phyloP scores from a whole-genome alignment of 1,140 invertebrate genomes.

The Atopsyche davidsoni region DNA sequence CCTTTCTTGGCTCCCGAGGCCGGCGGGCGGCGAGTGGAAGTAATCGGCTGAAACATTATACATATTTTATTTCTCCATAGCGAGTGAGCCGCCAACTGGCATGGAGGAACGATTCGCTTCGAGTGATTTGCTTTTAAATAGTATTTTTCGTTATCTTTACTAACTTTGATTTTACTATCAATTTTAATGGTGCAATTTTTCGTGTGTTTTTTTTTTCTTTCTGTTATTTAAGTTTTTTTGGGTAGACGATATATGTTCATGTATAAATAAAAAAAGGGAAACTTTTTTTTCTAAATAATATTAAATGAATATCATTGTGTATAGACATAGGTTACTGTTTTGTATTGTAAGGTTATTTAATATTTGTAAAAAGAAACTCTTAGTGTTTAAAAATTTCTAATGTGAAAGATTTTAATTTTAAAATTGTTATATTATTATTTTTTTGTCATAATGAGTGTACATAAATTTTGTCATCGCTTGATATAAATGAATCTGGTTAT shows the following conservation, averaged over 20 bases:
- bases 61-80: no score
- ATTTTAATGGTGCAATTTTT: conserved; percentile 15
- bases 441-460: no score
- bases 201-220: conserved; percentile 1
- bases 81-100: no score
- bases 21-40: no score
- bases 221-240: not conserved
- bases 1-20: no score
- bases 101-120: no score
- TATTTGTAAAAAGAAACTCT: conserved; percentile 8
- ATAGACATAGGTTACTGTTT: not conserved
- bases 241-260: not conserved
- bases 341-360: not conserved
- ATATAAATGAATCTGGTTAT: no score
- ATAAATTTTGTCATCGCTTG: no score
- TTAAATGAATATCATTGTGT: conserved; percentile 6
- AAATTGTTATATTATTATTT: no score
- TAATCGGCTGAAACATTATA: no score
- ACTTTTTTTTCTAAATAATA: not conserved
- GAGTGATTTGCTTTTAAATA: not conserved
- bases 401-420: no score
- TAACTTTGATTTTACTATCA: conserved; percentile 15
- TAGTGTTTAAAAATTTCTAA: not conserved
- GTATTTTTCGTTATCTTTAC: conserved; percentile 1
- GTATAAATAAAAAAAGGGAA: not conserved